Conservation (phyloP, 1,140 invertebrate species). For the Ips typographus region DNA sequence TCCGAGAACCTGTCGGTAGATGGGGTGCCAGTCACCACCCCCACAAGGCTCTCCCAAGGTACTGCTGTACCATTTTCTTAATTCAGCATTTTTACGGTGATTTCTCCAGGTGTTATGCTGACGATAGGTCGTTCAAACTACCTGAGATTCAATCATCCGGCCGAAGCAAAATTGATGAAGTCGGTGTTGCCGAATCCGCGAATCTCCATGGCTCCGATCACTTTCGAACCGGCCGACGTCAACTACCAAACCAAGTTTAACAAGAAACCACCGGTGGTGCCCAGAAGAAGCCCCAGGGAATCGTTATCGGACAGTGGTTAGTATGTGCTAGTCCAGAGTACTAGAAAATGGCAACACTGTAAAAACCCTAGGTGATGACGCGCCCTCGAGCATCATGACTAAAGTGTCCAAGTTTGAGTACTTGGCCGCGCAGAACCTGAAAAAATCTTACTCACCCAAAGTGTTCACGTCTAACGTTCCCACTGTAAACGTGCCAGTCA, state of each 20-base stretch:
- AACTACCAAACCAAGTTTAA: constrained; percentile 45
- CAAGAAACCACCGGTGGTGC: constrained; percentile 57
- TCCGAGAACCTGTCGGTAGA: constrained; percentile 71
- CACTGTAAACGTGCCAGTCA: constrained; percentile 76
- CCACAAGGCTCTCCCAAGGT: constrained; percentile 77
- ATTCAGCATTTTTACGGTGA: neutral
- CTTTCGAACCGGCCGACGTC: constrained; percentile 55
- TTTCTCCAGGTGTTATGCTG: constrained; percentile 74
- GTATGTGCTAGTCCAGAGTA: constrained; percentile 29
- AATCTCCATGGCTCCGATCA: constrained; percentile 75
- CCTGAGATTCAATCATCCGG: constrained; percentile 87
- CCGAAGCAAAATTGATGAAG: constrained; percentile 82
- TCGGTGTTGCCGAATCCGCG: constrained; percentile 72
- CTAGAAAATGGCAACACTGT: neutral
- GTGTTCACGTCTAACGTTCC: constrained; percentile 74
- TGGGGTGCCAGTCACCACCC: constrained; percentile 62
- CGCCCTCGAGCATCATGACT: constrained; percentile 57
- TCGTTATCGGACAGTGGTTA: constrained; percentile 56
- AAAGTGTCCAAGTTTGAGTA: constrained; percentile 65
- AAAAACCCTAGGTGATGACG: constrained; percentile 47
- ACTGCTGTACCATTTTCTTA: constrained; percentile 33
- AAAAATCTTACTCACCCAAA: constrained; percentile 67
- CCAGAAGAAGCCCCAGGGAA: constrained; percentile 50
- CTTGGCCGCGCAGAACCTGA: constrained; percentile 54
- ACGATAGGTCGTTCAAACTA: constrained; percentile 85